Percentiles rank a stretch among this genome's conserved stretches.
phyloP scores from a whole-genome alignment of 92 coral and sea anemone genomes.

The Palythoa grandiflora region DNA sequence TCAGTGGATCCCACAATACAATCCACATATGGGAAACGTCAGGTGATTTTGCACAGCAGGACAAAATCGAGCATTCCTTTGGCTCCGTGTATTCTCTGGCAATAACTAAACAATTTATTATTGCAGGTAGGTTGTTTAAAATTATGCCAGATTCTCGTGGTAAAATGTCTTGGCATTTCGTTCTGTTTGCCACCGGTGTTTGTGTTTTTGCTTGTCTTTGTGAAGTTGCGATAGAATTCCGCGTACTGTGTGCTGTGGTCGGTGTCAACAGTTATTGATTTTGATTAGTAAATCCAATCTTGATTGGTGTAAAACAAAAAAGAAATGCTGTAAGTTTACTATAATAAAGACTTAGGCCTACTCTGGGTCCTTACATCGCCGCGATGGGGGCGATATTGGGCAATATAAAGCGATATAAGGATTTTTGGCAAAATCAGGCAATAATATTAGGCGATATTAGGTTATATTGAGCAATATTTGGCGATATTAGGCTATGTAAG shows the following conservation, averaged over 20 bases:
- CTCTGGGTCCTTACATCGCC: too few relatives aligned
- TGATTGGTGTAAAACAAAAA: too few relatives aligned
- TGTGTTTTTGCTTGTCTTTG: background rate
- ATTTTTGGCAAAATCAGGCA: too few relatives aligned
- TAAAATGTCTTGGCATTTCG: background rate
- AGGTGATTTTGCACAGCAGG: constrained; percentile 83
- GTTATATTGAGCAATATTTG: too few relatives aligned
- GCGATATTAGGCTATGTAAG: too few relatives aligned
- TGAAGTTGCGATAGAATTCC: background rate
- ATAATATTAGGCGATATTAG: too few relatives aligned
- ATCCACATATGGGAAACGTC: constrained; percentile 98
- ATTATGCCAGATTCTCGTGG: background rate
- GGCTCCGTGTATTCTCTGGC: constrained; percentile 97
- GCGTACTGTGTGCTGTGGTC: background rate
- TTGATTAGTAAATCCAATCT: too few relatives aligned
- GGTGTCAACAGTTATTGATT: too few relatives aligned
- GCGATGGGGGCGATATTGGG: too few relatives aligned
- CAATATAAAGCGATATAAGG: too few relatives aligned
- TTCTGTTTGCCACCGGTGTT: background rate
- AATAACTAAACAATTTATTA: constrained; percentile 85
- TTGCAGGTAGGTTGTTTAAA: constrained; percentile 78
- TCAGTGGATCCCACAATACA: constrained; percentile 96
- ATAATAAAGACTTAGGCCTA: too few relatives aligned
- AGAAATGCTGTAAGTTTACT: too few relatives aligned
- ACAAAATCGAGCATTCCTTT: constrained; percentile 83